Evolutionary conservation across 2,888 invertebrate species (phyloP).

Genomic region (Troilus luridus): DNA sequence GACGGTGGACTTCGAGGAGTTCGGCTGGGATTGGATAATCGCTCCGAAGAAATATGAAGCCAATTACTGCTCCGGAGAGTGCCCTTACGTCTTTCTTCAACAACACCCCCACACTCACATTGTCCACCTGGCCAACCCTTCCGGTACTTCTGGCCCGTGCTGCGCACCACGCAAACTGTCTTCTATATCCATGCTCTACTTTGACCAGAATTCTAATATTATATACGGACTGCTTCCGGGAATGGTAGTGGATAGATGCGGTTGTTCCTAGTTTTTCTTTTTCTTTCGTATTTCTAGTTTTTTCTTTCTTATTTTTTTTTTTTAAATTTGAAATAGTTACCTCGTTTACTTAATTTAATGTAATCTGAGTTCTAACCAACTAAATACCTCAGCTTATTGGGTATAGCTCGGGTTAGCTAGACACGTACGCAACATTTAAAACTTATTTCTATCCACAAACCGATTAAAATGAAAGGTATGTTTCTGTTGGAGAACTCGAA

Average conservation of each 20-base stretch:
- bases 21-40: conserved; percentile 98
- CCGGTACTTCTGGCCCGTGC: conserved; percentile 88
- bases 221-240: conserved; percentile 90
- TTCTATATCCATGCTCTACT: conserved; percentile 91
- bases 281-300: background rate
- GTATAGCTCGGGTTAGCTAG: conserved; percentile 13
- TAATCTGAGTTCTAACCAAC: conserved; percentile 54
- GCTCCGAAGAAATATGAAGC: conserved; percentile 96
- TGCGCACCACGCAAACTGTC: conserved; percentile 93
- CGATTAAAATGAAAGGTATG: conserved; percentile 47
- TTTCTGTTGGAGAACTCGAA: conserved; percentile 53
- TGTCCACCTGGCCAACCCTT: conserved; percentile 83
- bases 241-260: conserved; percentile 95
- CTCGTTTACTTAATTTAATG: conserved; percentile 51
- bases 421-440: background rate
- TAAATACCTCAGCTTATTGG: conserved; percentile 51
- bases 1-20: conserved; percentile 92
- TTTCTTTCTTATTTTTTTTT: background rate
- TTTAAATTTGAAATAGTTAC: conserved; percentile 42
- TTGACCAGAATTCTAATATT: conserved; percentile 89
- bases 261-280: conserved; percentile 79
- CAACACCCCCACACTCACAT: conserved; percentile 91
- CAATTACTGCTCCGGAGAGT: conserved; percentile 94
- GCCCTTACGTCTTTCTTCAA: conserved; percentile 89
- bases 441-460: conserved; percentile 17